phyloP scores from a whole-genome alignment of 2,888 invertebrate genomes.

The Lamellibrachia satsuma region DNA sequence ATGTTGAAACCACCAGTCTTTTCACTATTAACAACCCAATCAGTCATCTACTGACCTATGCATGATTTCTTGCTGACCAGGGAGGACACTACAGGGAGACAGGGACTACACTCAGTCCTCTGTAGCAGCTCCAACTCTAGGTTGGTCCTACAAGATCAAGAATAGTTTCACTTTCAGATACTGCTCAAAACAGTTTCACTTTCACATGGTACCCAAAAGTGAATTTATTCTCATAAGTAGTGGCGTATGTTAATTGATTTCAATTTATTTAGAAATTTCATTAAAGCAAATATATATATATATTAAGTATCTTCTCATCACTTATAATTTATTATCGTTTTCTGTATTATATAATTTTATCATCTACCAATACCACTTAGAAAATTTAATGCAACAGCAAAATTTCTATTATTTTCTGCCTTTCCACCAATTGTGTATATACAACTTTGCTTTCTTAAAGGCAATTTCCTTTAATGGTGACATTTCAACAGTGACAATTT shows the following conservation, averaged over 20 bases:
- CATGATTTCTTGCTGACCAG: conserved; percentile 34
- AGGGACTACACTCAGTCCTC: conserved; percentile 64
- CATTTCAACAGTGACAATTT: background rate
- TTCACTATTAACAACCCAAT: background rate
- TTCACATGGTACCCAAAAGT: too few relatives aligned
- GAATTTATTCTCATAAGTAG: too few relatives aligned
- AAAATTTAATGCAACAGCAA: background rate
- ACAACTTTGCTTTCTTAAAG: too few relatives aligned
- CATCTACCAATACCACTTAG: background rate
- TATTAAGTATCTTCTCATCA: background rate
- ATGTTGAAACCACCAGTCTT: too few relatives aligned
- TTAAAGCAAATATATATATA: background rate
- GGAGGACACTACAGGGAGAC: conserved; percentile 9
- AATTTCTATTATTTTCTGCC: too few relatives aligned
- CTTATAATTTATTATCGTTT: background rate
- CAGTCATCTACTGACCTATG: conserved; percentile 31
- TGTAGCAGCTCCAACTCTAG: conserved; percentile 88
- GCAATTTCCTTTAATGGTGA: too few relatives aligned
- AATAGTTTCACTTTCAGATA: background rate
- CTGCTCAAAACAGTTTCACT: too few relatives aligned
- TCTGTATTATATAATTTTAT: background rate
- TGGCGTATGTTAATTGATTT: background rate
- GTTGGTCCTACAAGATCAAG: conserved; percentile 79
- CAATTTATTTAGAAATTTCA: background rate
- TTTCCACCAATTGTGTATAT: too few relatives aligned